Evolutionary conservation across 1,140 invertebrate genomes (phyloP), one percentile per base, ranked within the genome.

Genomic region (Microplitis demolitor): DNA sequence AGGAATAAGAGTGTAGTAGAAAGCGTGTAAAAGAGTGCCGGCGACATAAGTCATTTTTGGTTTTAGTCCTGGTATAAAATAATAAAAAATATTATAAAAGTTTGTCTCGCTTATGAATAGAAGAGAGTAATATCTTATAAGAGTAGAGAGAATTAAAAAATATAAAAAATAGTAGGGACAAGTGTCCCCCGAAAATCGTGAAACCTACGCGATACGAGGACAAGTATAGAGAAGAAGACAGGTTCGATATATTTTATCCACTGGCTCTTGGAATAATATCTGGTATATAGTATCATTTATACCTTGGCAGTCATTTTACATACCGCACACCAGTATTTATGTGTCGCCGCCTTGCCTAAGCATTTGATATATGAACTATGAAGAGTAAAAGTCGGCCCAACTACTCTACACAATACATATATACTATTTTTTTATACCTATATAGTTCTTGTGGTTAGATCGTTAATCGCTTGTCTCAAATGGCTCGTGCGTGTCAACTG

Each of bases 301-400:
- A 58, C 56, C 39, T 45, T 11, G 39, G 39, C 11, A 58, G 16
- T 9, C 56, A 58, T 75, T 77, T 77, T 75, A 72, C 76, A 74
- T 54, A 75, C 69, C 76, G 72, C 66, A 50, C 60, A 71, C 56
- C 68, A 64, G 73, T 77, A 77, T 77, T 77, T 77, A 74, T 77
- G 76, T 77, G 76, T 77, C 76, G 72, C 74, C 76, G 76, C 76
- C 76, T 77, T 69, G 58, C 69, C 76, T 77, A 77, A 77, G 76
- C 74, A 63, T 58, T 72, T 77, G 76, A 77, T 77, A 77, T 77
- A 77, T 77, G 72, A 76, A 77, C 76, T 77, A 74, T 73, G 63
- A 77, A 75, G 51, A 66, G 58, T 53, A 73, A 64, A 64, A 45
- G 37, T 62, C 39, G 39, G 4, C 39, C 39, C 39, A 45, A 45